Conservation (phyloP, 2,797 vertebrate genomes). For the Cryptoprocta ferox region DNA sequence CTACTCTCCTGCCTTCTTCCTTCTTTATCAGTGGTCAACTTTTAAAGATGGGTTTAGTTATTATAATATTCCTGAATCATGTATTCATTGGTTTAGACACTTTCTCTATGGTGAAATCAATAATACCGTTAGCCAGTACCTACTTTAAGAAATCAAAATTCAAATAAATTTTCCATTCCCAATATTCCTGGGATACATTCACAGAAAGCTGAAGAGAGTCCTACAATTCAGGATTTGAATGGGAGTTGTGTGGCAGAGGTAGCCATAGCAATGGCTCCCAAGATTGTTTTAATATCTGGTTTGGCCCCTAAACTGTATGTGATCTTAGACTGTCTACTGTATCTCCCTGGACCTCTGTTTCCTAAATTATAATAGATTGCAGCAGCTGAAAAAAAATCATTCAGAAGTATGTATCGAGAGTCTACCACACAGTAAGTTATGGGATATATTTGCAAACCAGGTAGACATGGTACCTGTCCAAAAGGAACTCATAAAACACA, state of each 20-base stretch:
- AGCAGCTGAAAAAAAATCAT: neutral
- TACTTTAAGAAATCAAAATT: constrained; percentile 42
- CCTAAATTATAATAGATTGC: neutral
- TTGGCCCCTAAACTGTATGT: neutral
- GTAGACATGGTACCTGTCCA: neutral
- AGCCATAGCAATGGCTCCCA: neutral
- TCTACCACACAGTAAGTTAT: neutral
- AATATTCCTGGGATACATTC: neutral
- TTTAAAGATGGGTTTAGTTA: constrained; percentile 13
- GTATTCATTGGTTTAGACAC: neutral
- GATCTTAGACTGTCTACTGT: neutral
- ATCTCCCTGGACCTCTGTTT: constrained; percentile 12
- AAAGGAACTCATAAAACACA: neutral
- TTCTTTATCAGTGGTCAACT: neutral
- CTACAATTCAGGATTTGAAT: neutral
- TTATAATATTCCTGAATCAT: constrained; percentile 12
- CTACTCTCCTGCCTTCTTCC: neutral
- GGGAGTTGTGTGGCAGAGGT: neutral
- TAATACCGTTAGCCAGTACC: neutral
- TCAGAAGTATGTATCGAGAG: neutral
- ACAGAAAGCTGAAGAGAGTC: neutral
- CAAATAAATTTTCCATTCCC: constrained; percentile 18
- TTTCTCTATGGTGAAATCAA: neutral
- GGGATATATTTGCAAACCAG: neutral
- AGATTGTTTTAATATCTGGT: constrained; percentile 14